Evolutionary conservation across 2,113 vertebrate genomes (phyloP).

Genomic region (Verasper variegatus): DNA sequence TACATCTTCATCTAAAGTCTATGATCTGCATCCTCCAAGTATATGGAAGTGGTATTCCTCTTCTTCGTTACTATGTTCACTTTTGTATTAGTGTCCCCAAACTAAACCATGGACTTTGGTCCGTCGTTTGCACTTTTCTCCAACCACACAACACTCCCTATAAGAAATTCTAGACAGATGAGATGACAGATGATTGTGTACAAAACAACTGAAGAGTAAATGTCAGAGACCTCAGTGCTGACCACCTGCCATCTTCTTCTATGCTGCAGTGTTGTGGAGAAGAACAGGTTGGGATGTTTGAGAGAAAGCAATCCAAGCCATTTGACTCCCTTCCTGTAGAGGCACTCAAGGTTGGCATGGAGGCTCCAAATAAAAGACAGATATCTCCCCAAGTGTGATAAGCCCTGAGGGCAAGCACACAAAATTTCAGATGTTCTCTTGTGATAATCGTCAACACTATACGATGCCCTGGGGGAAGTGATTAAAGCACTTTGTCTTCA

Average conservation of each 20-base stretch:
- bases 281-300: conserved; percentile 2
- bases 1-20: no score
- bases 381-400: conserved; percentile 65
- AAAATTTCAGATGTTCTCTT: conserved; percentile 73
- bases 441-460: conserved; percentile 66
- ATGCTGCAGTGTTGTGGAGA: background rate
- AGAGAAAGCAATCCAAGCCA: conserved; percentile 5
- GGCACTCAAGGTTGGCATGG: conserved; percentile 71
- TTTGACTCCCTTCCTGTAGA: conserved; percentile 28
- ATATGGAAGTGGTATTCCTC: no score
- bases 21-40: no score
- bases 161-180: background rate
- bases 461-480: conserved; percentile 55
- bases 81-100: no score
- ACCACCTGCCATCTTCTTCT: background rate
- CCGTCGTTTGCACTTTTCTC: no score
- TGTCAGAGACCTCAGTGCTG: conserved; percentile 3
- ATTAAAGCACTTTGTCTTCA: conserved; percentile 76
- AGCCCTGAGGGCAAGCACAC: conserved; percentile 45
- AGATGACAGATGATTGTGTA: background rate
- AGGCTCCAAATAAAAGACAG: conserved; percentile 46
- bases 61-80: no score
- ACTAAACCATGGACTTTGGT: no score
- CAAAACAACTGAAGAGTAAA: background rate
- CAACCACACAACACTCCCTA: no score